Conservation (phyloP, 1,140 invertebrate genomes). For the Nasonia giraulti region DNA sequence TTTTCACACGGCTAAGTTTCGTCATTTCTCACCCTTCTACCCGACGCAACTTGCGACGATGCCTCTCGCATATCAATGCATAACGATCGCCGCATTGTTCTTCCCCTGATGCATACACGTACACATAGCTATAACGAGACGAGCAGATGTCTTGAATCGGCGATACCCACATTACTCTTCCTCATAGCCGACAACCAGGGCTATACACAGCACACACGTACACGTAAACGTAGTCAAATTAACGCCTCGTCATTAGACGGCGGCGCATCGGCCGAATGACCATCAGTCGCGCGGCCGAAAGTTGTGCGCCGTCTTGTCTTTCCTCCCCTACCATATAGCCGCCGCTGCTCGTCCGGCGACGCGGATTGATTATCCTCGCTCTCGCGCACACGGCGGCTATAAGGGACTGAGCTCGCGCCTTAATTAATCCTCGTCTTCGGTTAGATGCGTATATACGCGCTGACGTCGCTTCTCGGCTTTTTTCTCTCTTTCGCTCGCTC, state of each 20-base stretch:
- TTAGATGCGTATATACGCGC: neutral
- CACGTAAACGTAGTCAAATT: constrained; percentile 61
- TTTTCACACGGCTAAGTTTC: neutral
- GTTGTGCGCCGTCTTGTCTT: constrained; percentile 3
- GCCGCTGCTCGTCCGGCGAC: neutral
- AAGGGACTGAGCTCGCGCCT: constrained; percentile 20
- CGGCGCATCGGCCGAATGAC: constrained; percentile 13
- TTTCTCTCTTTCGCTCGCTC: neutral
- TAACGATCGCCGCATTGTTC: constrained; percentile 1
- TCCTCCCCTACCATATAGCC: neutral
- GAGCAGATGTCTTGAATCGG: constrained; percentile 53
- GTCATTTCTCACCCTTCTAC: neutral
- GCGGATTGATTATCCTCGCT: constrained; percentile 48
- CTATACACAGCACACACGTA: constrained; percentile 31
- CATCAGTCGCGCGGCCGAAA: constrained; percentile 5
- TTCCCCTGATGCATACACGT: neutral
- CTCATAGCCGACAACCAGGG: neutral
- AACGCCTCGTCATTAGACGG: constrained; percentile 67
- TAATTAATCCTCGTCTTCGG: constrained; percentile 44
- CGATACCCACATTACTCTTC: constrained; percentile 22
- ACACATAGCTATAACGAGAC: neutral
- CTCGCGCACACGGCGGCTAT: neutral
- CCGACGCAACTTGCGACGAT: neutral
- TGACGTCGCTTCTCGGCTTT: neutral
- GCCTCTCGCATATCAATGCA: neutral